Base-by-base conservation (phyloP, 2,888 invertebrate genomes). In the Dryobotodes eremita region DNA sequence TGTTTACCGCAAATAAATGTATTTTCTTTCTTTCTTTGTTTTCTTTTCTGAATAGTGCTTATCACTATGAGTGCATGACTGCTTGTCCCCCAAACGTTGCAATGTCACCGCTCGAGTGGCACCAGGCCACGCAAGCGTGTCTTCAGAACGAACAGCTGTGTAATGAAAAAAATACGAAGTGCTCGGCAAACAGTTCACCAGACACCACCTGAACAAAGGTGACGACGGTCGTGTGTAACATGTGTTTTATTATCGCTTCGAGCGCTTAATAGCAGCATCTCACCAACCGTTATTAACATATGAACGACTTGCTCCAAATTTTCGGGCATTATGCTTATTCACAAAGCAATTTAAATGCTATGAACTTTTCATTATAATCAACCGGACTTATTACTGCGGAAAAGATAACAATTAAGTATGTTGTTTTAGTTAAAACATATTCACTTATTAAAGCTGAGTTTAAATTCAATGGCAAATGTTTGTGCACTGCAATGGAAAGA, bases 381-480 rank as follows among this genome's bases (percentile, higher is more conserved):
- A 59, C 62, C 66, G 46, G 75, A 66, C 55, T 69, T 36, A 64
- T 71, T 59, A 69, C 55, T 57, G 42, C 64, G 68, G 61, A 62
- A 82, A 77, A 75, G 55, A 77, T 77, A 72, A 74, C 46, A 72
- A 64, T 59, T 53, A 20, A 7, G 48, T 50, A 36, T 17, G 57
- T 74, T 64, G 50, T 77, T 74, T 42, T 23, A 65, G 55, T 46
- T 23, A 65, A 75, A 59, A 15, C n/a, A 55, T 23, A 48, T 57
- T 72, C 20, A 75, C 42, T 59, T 68, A 59, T 68, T 73, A n/a
- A 71, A 53, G 73, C 42, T 59, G n/a, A 71, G 11, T 75, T 87
- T 66, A 64, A 71, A 74, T 88, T 87, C 88, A 87, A 87, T 82
- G 86, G 77, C 82, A 76, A 72, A 87, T 84, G 59, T 78, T 78